Evolutionary conservation across 2,797 vertebrate genomes (phyloP), one percentile per base, ranked within the genome.

Genomic region (Acanthurus lineatus): DNA sequence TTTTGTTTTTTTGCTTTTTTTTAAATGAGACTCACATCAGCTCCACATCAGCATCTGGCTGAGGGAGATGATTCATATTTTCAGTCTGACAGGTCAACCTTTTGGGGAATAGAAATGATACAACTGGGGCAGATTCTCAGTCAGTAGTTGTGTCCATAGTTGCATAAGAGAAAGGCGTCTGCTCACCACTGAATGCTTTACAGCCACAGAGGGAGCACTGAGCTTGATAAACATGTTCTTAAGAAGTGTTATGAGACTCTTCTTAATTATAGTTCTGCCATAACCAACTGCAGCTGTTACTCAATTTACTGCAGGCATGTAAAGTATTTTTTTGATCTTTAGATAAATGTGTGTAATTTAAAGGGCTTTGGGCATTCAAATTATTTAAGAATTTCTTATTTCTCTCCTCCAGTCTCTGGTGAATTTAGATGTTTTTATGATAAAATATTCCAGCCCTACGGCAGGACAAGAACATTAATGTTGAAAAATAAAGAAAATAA

Each of bases 141-240:
- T 1, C 5, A 4, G 35, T 47, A 74, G 57, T 73, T 65, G 57
- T 44, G 6, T 77, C 48, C 7, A 32, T 11, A 12, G 63, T 48
- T 83, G 54, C 64, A 65, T 56, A 73, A 75, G 70, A 45, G 19
- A 17, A 38, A 72, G 16, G 20, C 47, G 8, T 79, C 15, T 38
- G 9, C 58, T 76, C n/a, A 76, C 44, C 54, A 44, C 42, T 22
- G 11, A 78, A 44, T 71, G 16, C 6, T 63, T 56, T 44, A 17
- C 14, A 66, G 28, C n/a, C 42, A 52, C 17, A 73, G 79, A 63
- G 2, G 3, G n/a, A 65, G n/a, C 17, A 40, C 22, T 9, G 9
- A 61, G 28, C 14, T 48, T 48, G 6, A 45, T 67, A 72, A 86
- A 82, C 61, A 77, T 60, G 19, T 42, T 62, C n/a, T 68, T 45